A percentile compares a stretch with the other conserved stretches of the same genome.
Conservation (phyloP, 2,797 vertebrate genomes). For the Cynodonichthys magdalenae region DNA sequence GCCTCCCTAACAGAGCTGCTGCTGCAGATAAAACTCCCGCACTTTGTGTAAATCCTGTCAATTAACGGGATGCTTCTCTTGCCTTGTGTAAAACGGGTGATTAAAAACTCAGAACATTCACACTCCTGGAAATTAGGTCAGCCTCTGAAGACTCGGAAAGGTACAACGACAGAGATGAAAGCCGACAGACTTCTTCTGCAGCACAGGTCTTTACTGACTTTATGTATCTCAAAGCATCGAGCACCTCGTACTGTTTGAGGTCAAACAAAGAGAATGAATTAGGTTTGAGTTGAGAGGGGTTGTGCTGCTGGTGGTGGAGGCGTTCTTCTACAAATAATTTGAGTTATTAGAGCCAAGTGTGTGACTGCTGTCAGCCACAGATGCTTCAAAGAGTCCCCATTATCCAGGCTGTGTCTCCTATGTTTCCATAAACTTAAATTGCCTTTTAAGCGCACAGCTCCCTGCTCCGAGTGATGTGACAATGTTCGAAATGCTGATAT, state of each 20-base stretch:
- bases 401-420: conserved; percentile 29
- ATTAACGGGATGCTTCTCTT: background rate
- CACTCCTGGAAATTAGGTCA: conserved; percentile 59
- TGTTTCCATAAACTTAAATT: conserved; percentile 58
- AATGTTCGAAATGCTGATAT: conserved; percentile 37
- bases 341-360: conserved; percentile 11
- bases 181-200: conserved; percentile 15
- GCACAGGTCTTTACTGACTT: conserved; percentile 5
- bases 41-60: background rate
- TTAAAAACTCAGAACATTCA: conserved; percentile 26
- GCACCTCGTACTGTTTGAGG: conserved; percentile 50
- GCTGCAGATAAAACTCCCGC: background rate
- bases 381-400: conserved; percentile 18
- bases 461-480: conserved; percentile 49
- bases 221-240: conserved; percentile 30
- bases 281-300: background rate
- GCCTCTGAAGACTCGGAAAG: conserved; percentile 19
- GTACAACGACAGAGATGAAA: conserved; percentile 33
- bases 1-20: background rate
- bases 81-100: conserved; percentile 5
- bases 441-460: conserved; percentile 51
- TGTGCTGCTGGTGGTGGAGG: background rate
- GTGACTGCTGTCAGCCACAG: conserved; percentile 27
- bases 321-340: conserved; percentile 18
- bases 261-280: conserved; percentile 22